Percentiles rank a stretch among this genome's conserved stretches.
Conservation (phyloP, 2,113 vertebrate species). For the Heliornis fulica region DNA sequence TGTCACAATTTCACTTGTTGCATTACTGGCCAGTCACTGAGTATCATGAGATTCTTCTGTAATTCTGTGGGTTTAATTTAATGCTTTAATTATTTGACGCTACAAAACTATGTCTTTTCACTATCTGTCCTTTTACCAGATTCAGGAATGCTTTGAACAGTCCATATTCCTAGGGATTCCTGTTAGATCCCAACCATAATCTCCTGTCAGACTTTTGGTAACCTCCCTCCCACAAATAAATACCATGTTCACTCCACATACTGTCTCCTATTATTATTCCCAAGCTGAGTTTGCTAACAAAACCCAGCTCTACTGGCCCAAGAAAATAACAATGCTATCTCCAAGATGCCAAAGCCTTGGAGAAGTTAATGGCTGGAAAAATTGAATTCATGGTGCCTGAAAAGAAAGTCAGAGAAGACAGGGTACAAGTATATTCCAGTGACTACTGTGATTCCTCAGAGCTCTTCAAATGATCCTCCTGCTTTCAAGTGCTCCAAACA, state of each 20-base stretch:
- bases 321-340: not conserved
- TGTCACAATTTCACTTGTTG: conserved; percentile 25
- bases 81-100: conserved; percentile 30
- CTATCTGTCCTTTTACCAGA: not conserved
- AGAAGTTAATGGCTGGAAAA: not conserved
- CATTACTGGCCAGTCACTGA: conserved; percentile 1
- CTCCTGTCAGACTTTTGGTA: not conserved
- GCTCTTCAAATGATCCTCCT: not conserved
- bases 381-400: not conserved
- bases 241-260: not conserved
- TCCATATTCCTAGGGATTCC: not conserved
- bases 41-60: not conserved
- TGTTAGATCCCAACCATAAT: not conserved
- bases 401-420: not conserved
- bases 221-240: not conserved
- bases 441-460: not conserved
- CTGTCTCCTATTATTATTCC: not conserved
- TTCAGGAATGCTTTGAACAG: not conserved
- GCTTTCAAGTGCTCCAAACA: not conserved
- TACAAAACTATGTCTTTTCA: not conserved
- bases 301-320: not conserved
- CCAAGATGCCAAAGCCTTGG: not conserved
- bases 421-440: not conserved
- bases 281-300: not conserved
- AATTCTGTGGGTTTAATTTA: conserved; percentile 15